phyloP scores from a whole-genome alignment of 35 echinoderm and acorn worm genomes.

The Acanthaster planci region DNA sequence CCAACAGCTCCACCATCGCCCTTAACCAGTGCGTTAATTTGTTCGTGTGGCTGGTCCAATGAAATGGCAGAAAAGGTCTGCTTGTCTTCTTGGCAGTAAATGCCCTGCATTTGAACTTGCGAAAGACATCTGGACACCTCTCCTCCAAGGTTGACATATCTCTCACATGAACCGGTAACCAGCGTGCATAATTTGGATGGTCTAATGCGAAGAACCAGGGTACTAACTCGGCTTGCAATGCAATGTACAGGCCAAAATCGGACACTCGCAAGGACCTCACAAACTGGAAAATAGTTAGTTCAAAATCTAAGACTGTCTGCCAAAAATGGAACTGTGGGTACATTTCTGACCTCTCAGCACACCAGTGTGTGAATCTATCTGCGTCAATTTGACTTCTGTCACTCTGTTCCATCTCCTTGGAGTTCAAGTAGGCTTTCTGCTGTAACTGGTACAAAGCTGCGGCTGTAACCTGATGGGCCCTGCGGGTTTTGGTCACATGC shows the following conservation, averaged over 20 bases:
- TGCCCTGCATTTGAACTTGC: constrained; percentile 43
- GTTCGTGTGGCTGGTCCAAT: constrained; percentile 74
- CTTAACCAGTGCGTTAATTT: constrained; percentile 65
- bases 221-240: constrained; percentile 20
- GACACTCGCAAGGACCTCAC: constrained; percentile 35
- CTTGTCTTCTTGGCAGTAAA: constrained; percentile 42
- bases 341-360: not conserved
- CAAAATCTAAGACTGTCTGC: constrained; percentile 36
- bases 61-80: constrained; percentile 74
- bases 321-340: constrained; percentile 48
- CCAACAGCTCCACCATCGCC: constrained; percentile 60
- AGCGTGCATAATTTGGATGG: constrained; percentile 53
- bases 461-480: constrained; percentile 62
- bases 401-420: not conserved
- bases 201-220: constrained; percentile 67
- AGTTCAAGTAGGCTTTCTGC: constrained; percentile 41
- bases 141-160: constrained; percentile 53
- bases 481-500: constrained; percentile 38
- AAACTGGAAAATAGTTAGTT: constrained; percentile 41
- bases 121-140: constrained; percentile 52
- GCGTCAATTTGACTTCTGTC: not conserved
- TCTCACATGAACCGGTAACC: constrained; percentile 33
- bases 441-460: too few relatives aligned
- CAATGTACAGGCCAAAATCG: constrained; percentile 40
- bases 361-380: constrained; percentile 44